A percentile compares a stretch with the other conserved stretches of the same genome.
phyloP scores from a whole-genome alignment of 2,113 vertebrate species.

The Ornithorhynchus anatinus region DNA sequence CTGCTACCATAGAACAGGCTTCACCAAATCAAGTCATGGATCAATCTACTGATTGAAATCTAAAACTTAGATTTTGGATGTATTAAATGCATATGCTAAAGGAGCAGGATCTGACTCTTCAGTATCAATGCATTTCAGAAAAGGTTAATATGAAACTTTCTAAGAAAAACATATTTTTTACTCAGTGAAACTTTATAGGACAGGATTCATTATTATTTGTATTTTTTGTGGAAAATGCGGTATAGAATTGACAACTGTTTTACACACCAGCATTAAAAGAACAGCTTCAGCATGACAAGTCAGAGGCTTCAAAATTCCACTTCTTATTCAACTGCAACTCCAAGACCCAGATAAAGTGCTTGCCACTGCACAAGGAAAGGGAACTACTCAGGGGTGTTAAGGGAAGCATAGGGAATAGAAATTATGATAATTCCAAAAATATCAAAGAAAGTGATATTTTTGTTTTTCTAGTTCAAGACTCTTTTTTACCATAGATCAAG shows the following conservation, averaged over 20 bases:
- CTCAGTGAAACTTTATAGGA: background rate
- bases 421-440: too few relatives aligned
- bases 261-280: background rate
- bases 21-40: background rate
- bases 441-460: too few relatives aligned
- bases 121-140: background rate
- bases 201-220: background rate
- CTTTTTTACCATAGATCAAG: too few relatives aligned
- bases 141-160: slow-evolving; percentile 1
- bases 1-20: slow-evolving; percentile 15
- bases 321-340: too few relatives aligned
- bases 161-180: background rate
- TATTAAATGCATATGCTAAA: background rate
- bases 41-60: background rate
- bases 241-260: background rate
- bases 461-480: too few relatives aligned
- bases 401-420: too few relatives aligned
- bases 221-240: background rate
- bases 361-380: too few relatives aligned
- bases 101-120: background rate
- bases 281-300: too few relatives aligned
- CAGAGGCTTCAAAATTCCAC: too few relatives aligned
- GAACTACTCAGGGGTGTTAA: too few relatives aligned
- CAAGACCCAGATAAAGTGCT: too few relatives aligned
- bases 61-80: background rate